phyloP scores from a whole-genome alignment of 2,113 vertebrate species.

The Cavia porcellus region DNA sequence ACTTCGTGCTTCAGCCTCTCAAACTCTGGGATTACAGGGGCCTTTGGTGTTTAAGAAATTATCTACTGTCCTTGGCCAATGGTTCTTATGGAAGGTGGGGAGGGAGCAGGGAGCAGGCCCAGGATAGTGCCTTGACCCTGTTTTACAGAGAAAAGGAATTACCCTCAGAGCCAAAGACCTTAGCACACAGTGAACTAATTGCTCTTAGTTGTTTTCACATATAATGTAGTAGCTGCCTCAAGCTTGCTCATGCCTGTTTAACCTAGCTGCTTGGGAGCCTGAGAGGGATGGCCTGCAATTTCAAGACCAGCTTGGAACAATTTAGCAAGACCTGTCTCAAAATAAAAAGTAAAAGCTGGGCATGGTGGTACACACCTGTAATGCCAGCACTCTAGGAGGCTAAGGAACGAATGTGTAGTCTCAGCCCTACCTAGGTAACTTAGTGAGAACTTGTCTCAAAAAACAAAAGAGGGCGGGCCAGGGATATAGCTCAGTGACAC shows the following conservation, averaged over 20 bases:
- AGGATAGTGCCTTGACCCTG: not conserved
- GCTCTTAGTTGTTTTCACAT: not conserved
- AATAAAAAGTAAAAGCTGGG: not conserved
- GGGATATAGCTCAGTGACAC: too few species aligned
- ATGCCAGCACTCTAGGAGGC: not conserved
- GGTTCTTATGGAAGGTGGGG: not conserved
- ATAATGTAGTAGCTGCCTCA: not conserved
- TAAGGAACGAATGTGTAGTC: not conserved
- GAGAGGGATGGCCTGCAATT: not conserved
- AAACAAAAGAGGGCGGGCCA: not conserved
- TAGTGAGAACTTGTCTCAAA: not conserved
- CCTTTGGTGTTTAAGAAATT: conserved; percentile 1
- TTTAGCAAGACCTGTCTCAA: not conserved
- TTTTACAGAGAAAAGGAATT: conserved; percentile 5
- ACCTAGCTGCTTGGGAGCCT: not conserved
- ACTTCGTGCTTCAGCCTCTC: not conserved
- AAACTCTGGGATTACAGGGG: not conserved
- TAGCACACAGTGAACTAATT: not conserved
- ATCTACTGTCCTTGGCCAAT: not conserved
- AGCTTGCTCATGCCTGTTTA: not conserved
- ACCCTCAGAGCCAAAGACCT: not conserved
- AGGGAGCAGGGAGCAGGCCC: not conserved
- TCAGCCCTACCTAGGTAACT: not conserved
- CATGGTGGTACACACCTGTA: not conserved
- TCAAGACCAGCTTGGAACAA: not conserved